Conservation (phyloP, 2,797 vertebrate genomes). For the Siniperca scherzeri region DNA sequence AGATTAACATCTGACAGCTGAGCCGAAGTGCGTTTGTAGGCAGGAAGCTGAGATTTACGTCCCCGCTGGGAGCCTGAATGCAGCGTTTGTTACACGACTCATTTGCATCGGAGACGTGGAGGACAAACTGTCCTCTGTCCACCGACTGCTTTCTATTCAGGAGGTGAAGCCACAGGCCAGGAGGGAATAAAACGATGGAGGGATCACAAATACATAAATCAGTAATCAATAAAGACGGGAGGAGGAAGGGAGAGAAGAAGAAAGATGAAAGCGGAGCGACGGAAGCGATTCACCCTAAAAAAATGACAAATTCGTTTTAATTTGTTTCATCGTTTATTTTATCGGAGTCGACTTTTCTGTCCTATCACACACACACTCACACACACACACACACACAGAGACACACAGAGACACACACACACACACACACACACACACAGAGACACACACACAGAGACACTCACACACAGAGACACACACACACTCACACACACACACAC, state of each 20-base stretch:
- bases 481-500: too few species aligned
- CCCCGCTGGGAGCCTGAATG: constrained; percentile 51
- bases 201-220: too few species aligned
- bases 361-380: too few species aligned
- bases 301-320: too few species aligned
- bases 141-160: constrained; percentile 31
- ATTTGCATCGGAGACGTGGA: constrained; percentile 31
- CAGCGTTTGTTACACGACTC: constrained; percentile 53
- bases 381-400: too few species aligned
- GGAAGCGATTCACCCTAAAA: too few species aligned
- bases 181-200: background rate
- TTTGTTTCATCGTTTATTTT: too few species aligned
- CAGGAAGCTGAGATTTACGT: constrained; percentile 46
- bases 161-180: background rate
- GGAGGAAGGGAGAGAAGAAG: background rate
- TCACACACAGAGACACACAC: too few species aligned
- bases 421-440: too few species aligned
- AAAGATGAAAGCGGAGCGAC: too few species aligned
- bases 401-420: too few species aligned
- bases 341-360: too few species aligned
- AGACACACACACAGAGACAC: background rate
- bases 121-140: constrained; percentile 49
- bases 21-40: constrained; percentile 9
- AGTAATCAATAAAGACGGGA: background rate
- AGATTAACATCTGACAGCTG: constrained; percentile 2